Evolutionary conservation across 2,888 invertebrate genomes (phyloP), one percentile per base, ranked within the genome.

Genomic region (Microctonus brassicae): DNA sequence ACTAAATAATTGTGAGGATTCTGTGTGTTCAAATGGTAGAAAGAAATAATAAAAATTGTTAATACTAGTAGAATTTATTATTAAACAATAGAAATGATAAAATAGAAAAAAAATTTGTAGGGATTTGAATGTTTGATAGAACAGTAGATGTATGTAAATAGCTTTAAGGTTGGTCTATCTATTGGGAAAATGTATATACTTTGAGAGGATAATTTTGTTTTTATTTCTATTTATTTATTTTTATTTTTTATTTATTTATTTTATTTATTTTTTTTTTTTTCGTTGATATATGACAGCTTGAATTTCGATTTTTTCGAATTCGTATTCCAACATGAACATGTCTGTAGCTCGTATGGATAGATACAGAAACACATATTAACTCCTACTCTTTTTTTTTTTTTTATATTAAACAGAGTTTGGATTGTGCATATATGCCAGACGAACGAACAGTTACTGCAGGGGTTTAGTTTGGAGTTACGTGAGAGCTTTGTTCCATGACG

Each of bases 251-350:
- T n/a, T n/a, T n/a, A n/a, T n/a, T n/a, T n/a, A n/a, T n/a, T n/a
- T n/a, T n/a, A n/a, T n/a, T n/a, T n/a, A n/a, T n/a, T n/a, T n/a
- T n/a, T n/a, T n/a, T n/a, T 11, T 33, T 29, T 36, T 17, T 11
- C 67, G 26, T 57, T 60, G 47, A 68, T 57, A 47, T 60, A 47
- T 47, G 52, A 61, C 24, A 69, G 61, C 69, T 52, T 69, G 57
- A 26, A 68, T 42, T 68, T 68, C 61, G 52, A 53, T 60, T 61
- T 52, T 47, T n/a, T 13, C 33, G 20, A 26, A 33, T 33, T 34
- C 55, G 55, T 34, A 33, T 22, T 47, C 33, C 2, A 13, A 22
- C 61, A 39, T 39, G 26, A 11, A 67, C 36, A 67, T 57, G 3
- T 66, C 55, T 24, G 53, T 36, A 66, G n/a, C n/a, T n/a, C n/a